Base-by-base conservation (phyloP, 2,888 invertebrate genomes). In the Pollenia griseotomentosa region DNA sequence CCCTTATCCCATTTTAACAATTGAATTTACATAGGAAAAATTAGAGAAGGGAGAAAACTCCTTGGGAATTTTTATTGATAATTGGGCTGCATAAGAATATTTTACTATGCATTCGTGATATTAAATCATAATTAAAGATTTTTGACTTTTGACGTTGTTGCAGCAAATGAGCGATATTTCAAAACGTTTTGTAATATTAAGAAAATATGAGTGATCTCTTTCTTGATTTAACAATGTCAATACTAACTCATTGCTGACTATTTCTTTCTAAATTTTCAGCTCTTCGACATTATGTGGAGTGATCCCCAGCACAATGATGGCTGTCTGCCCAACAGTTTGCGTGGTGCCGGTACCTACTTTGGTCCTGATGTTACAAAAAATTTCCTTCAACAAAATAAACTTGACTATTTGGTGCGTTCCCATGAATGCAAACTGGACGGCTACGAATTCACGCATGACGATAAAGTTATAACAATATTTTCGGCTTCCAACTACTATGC, bases 401-500 rank as follows among this genome's bases (percentile, higher is more conserved):
- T 98, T 19, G 95, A 96, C 88, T 96, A 97, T 90, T 94, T 98
- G 9, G 96, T 98, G 63, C 95, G 98, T 75, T 98, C 98, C 10
- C 98, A 98, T 92, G 98, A 98, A 93, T 98, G 98, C 93, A 98
- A 98, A 94, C 96, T 96, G 2, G 98, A 98, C 71, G 98, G 98
- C 14, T 98, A 97, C 92, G 98, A 98, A 94, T 95, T 97, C 89
- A 95, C 96, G 75, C 98, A 98, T 91, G 95, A 96, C 92, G 96
- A 96, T 90, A 96, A 96, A 94, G 97, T 98, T 74, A 95, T 99
- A 90, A 98, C 98, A 61, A 97, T 99, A 89, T 99, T 99, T 94
- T 98, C 98, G 1, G 98, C 98, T 2, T 98, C 98, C n/a, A 98
- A 98, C 94, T 99, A 99, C 93, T 99, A 99, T 94, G 98, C 98